Percentiles rank a stretch among this genome's conserved stretches.
These are phyloP conservation scores for Heteromyza rotundicornis DNA, from an alignment of 2,888 invertebrate genomes.

Conservation along the genomic window DNA sequence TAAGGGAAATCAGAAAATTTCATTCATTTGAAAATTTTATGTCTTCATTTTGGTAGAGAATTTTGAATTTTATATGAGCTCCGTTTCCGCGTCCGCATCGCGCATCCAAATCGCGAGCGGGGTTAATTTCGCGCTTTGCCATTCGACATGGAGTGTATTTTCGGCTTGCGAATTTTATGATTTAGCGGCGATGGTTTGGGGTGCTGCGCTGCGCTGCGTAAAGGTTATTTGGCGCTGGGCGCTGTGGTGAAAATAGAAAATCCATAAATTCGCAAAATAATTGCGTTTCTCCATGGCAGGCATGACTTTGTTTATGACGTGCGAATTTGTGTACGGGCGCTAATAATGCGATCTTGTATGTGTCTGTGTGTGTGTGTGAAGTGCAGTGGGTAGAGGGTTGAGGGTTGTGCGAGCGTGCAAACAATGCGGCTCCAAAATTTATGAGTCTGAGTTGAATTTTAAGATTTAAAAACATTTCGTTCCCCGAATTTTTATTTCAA, in stretches of 20 bases:
- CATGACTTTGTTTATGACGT: constrained; percentile 11
- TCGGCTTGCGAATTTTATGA: background rate
- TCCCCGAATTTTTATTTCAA: background rate
- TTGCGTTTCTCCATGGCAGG: constrained; percentile 23
- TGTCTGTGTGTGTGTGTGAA: constrained; percentile 1
- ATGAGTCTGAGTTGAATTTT: constrained; percentile 5
- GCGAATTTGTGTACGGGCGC: constrained; percentile 1
- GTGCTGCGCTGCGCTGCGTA: background rate
- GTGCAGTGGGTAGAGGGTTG: background rate
- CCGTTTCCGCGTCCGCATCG: background rate
- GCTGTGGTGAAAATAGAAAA: constrained; percentile 32
- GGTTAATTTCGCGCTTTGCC: constrained; percentile 27
- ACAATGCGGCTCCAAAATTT: constrained; percentile 27
- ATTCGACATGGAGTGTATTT: constrained; percentile 12
- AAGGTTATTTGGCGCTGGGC: constrained; percentile 24
- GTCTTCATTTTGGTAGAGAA: constrained; percentile 36
- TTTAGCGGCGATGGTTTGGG: background rate
- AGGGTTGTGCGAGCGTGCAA: constrained; percentile 8
- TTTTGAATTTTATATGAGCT: constrained; percentile 37
- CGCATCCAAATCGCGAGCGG: constrained; percentile 21
- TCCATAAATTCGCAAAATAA: constrained; percentile 44
- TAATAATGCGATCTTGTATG: background rate
- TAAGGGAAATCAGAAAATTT: constrained; percentile 37
- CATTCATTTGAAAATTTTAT: constrained; percentile 35
- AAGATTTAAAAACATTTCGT: too few species aligned